phyloP scores from a whole-genome alignment of 2,888 invertebrate species.

The Heterodera filipjevi region DNA sequence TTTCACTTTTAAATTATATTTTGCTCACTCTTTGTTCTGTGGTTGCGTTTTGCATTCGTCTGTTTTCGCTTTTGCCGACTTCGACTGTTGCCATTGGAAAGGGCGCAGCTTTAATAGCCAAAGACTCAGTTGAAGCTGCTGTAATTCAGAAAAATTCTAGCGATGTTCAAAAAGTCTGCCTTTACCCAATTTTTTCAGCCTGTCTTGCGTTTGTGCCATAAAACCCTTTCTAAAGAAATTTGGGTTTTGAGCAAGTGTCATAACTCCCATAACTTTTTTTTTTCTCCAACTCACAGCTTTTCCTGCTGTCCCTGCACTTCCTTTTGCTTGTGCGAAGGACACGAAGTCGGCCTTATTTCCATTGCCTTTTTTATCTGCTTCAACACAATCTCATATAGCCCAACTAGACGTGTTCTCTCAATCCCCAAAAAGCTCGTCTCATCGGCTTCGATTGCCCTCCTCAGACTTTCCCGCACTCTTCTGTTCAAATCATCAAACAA shows the following conservation, averaged over 20 bases:
- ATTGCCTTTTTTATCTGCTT: conserved; percentile 24
- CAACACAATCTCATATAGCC: conserved; percentile 22
- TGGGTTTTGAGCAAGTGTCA: no score
- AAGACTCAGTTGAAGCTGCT: neutral
- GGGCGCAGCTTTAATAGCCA: neutral
- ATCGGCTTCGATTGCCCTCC: conserved; percentile 30
- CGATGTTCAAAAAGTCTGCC: no score
- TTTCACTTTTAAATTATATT: neutral
- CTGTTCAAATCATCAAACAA: conserved; percentile 8
- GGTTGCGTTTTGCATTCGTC: neutral
- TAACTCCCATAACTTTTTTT: no score
- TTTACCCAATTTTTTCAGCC: conserved; percentile 29
- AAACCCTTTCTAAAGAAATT: neutral
- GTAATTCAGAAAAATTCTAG: neutral
- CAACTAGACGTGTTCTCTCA: conserved; percentile 9
- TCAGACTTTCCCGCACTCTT: conserved; percentile 15
- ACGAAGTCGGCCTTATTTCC: conserved; percentile 13
- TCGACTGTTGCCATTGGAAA: neutral
- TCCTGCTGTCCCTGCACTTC: conserved; percentile 30
- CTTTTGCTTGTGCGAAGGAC: conserved; percentile 22
- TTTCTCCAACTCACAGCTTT: conserved; percentile 13
- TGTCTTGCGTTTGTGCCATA: conserved; percentile 4
- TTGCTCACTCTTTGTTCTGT: neutral
- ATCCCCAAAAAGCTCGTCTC: conserved; percentile 25
- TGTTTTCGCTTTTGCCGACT: neutral